Conservation (phyloP, 2,797 vertebrate genomes). For the Leptodactylus fallax region DNA sequence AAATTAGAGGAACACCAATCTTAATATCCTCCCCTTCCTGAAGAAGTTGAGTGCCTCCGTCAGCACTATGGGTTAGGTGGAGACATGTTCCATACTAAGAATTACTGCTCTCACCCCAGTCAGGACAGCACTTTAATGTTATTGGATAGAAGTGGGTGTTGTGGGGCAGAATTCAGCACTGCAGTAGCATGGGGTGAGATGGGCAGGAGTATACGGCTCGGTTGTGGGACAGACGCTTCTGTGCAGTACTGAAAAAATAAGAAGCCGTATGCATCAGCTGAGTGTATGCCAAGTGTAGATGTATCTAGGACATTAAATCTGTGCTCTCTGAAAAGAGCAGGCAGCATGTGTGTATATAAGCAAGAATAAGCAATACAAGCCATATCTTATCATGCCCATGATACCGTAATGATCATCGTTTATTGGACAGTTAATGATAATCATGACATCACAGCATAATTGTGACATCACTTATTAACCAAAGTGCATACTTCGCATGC, state of each 20-base stretch:
- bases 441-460: background rate
- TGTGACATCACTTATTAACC: background rate
- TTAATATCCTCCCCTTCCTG: background rate
- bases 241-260: background rate
- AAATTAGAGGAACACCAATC: conserved; percentile 7
- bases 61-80: conserved; percentile 31
- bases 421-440: background rate
- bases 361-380: background rate
- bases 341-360: background rate
- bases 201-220: background rate
- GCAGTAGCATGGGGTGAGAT: conserved; percentile 42
- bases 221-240: background rate
- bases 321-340: background rate
- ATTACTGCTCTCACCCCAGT: conserved; percentile 42
- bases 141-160: conserved; percentile 49
- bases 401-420: background rate
- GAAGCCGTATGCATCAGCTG: background rate
- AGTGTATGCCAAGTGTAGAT: background rate
- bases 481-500: background rate
- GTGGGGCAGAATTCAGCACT: conserved; percentile 58
- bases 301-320: conserved; percentile 5
- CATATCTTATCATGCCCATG: background rate
- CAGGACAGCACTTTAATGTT: conserved; percentile 35
- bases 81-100: conserved; percentile 21
- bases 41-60: conserved; percentile 26